Percentiles rank a stretch among this genome's conserved stretches.
Conservation (phyloP, 1,140 invertebrate genomes). For the Papilio helenus region DNA sequence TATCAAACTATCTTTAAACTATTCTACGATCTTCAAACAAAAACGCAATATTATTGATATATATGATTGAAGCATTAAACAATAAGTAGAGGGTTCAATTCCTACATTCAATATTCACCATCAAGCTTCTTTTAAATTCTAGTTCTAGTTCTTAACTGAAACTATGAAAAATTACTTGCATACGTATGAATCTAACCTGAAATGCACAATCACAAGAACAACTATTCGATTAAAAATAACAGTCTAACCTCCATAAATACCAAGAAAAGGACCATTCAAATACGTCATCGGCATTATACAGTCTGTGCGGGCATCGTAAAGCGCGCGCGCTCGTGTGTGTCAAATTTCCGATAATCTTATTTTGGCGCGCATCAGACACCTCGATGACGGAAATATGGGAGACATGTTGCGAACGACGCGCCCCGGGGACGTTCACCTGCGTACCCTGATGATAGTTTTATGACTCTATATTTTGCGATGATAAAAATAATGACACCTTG, state of each 20-base stretch:
- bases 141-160: neutral
- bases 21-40: neutral
- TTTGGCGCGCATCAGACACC: conserved; percentile 80
- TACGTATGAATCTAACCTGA: neutral
- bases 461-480: conserved; percentile 73
- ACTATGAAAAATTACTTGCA: neutral
- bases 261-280: conserved; percentile 64
- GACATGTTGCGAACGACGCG: conserved; percentile 75
- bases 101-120: neutral
- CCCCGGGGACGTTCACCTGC: conserved; percentile 77
- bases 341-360: conserved; percentile 82
- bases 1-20: no score
- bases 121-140: neutral
- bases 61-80: neutral
- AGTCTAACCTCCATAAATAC: conserved; percentile 61
- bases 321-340: conserved; percentile 66
- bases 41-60: neutral
- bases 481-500: conserved; percentile 77
- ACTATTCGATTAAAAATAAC: conserved; percentile 53
- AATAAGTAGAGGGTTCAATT: neutral
- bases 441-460: conserved; percentile 74
- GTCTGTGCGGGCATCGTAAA: conserved; percentile 69
- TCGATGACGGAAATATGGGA: conserved; percentile 78
- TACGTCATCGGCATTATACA: conserved; percentile 70
- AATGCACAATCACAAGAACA: neutral